These are phyloP conservation scores for Acanthochromis polyacanthus DNA, from an alignment of 2,113 vertebrate species.

Conservation along the genomic window DNA sequence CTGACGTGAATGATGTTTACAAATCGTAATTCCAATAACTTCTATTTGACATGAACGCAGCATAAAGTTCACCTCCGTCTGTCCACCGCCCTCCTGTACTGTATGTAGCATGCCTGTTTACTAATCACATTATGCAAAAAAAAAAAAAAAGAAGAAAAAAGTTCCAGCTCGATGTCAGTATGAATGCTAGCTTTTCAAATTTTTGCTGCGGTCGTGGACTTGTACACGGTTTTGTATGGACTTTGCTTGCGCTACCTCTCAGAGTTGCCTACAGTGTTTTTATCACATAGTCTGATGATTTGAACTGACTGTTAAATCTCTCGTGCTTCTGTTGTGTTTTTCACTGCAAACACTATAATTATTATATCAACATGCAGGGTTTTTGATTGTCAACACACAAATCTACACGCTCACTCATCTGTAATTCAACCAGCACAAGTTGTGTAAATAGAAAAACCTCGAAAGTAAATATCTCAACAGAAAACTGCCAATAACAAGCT, in stretches of 20 bases:
- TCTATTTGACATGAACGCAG: neutral
- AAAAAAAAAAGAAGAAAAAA: neutral
- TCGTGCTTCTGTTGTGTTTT: conserved; percentile 23
- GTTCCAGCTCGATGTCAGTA: conserved; percentile 18
- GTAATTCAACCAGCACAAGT: neutral
- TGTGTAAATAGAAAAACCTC: conserved; percentile 22
- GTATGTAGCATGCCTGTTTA: conserved; percentile 77
- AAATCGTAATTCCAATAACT: neutral
- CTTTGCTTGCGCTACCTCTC: conserved; percentile 65
- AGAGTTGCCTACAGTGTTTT: conserved; percentile 44
- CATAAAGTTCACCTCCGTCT: neutral
- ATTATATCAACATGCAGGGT: neutral
- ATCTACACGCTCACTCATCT: neutral
- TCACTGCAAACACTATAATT: neutral
- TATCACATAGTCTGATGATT: conserved; percentile 25
- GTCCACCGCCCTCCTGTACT: conserved; percentile 26
- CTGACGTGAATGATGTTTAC: too few relatives aligned
- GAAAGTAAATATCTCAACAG: neutral
- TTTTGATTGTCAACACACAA: conserved; percentile 20
- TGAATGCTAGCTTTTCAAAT: conserved; percentile 40
- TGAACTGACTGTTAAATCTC: conserved; percentile 54
- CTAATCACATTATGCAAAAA: conserved; percentile 69
- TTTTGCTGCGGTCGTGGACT: conserved; percentile 12
- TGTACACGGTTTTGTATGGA: conserved; percentile 1
- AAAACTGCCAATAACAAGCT: neutral